Conservation (phyloP, 1,140 invertebrate genomes). For the Spodoptera frugiperda region DNA sequence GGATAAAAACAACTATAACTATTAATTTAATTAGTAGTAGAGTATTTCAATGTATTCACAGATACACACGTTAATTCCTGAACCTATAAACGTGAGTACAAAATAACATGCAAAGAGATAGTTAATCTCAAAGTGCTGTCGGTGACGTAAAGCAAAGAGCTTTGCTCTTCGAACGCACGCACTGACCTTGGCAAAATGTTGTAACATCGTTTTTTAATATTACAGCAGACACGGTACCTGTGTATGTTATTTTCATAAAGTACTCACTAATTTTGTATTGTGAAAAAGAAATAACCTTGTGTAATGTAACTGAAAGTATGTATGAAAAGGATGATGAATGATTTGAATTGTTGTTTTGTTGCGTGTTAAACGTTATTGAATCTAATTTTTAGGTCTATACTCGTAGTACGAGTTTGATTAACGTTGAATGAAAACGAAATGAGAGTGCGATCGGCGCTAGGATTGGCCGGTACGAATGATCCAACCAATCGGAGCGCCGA, state of each 20-base stretch:
- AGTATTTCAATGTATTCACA: too few relatives aligned
- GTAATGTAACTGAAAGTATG: not conserved
- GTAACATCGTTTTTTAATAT: constrained; percentile 19
- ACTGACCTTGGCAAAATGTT: constrained; percentile 15
- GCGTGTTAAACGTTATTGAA: not conserved
- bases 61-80: too few relatives aligned
- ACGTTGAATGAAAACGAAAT: too few relatives aligned
- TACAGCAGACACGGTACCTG: not conserved
- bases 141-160: constrained; percentile 30
- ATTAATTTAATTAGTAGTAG: too few relatives aligned
- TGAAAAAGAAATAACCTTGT: not conserved
- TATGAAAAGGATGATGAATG: not conserved
- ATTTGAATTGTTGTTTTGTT: not conserved
- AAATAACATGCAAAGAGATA: not conserved
- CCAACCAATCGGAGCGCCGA: too few relatives aligned
- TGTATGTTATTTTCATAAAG: not conserved
- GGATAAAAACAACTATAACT: too few relatives aligned
- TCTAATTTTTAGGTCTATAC: not conserved
- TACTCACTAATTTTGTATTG: not conserved
- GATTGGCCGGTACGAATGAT: too few relatives aligned
- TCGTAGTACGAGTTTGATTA: too few relatives aligned
- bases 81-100: not conserved
- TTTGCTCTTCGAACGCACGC: constrained; percentile 17
- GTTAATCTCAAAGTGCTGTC: constrained; percentile 20
- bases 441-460: too few relatives aligned